A percentile compares a stretch with the other conserved stretches of the same genome.
Evolutionary conservation across 2,113 vertebrate species (phyloP).

Genomic region (Lampris megalopsis): DNA sequence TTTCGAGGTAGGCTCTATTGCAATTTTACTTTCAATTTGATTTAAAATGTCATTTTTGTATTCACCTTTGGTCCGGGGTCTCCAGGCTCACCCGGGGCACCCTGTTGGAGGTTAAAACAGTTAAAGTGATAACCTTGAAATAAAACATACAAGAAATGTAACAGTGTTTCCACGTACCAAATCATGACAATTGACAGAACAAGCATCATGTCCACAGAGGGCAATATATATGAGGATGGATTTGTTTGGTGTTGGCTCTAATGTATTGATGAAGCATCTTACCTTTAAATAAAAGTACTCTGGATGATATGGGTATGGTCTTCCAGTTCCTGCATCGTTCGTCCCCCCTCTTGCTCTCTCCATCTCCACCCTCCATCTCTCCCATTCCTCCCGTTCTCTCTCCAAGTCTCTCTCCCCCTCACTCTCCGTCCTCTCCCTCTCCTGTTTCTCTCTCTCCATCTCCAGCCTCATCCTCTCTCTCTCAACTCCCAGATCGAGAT

Average conservation of each 20-base stretch:
- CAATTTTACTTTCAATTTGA: neutral
- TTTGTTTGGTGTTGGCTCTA: too few species aligned
- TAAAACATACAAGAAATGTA: slow-evolving; percentile 2
- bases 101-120: slow-evolving; percentile 55
- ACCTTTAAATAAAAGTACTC: slow-evolving; percentile 79
- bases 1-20: neutral
- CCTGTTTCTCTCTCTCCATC: slow-evolving; percentile 44
- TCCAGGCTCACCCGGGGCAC: slow-evolving; percentile 84
- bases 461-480: slow-evolving; percentile 51
- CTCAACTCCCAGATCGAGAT: slow-evolving; percentile 40
- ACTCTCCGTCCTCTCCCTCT: slow-evolving; percentile 40
- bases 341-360: slow-evolving; percentile 55
- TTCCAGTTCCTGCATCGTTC: slow-evolving; percentile 62
- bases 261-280: slow-evolving; percentile 10
- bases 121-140: neutral
- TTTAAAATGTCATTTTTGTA: neutral
- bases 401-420: slow-evolving; percentile 28
- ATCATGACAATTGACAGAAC: neutral
- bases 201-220: neutral
- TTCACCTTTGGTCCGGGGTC: slow-evolving; percentile 80
- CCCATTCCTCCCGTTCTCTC: neutral
- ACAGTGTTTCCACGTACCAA: neutral
- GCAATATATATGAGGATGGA: neutral
- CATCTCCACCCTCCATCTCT: slow-evolving; percentile 55
- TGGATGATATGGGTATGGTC: slow-evolving; percentile 63